Evolutionary conservation across 2,113 vertebrate species (phyloP), one percentile per base, ranked within the genome.

Genomic region (Gasterosteus aculeatus): DNA sequence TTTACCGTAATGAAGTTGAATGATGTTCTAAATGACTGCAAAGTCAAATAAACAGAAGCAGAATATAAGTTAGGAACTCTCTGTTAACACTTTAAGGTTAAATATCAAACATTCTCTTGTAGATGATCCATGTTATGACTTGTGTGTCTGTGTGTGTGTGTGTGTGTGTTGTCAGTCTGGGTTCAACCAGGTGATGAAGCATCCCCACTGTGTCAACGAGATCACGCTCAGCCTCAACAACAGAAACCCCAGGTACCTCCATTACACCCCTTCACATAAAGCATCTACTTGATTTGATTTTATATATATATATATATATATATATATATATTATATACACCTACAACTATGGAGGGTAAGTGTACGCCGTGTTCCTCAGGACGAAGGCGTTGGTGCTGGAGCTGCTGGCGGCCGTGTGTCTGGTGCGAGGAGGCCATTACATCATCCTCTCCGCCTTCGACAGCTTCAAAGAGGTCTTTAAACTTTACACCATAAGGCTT

Each of bases 191-290:
- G 97, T 99, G 87, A 98, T 98, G 97, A 95, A 94, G 69, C 97
- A 99, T 72, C 94, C 96, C 0, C 93, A 93, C 81, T 99, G 98
- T 0, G 96, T 99, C 86, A 99, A 98, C 0, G 95, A 98, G 94
- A 97, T 99, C 90, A 96, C 97, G 0, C 91, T 98, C 51, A 97
- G 98, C 85, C 96, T 99, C 79, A 97, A 97, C 89, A 96, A 97
- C 89, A 97, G 94, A 79, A 98, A 84, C 5, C 92, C 95, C 35
- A 95, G 98, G 97, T 98, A 35, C 58, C 35, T 38, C 35, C 35
- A 38, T 4, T 38, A 6, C 35, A 38, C 35, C 5, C 5, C 35
- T 38, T 38, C 35, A 38, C 4, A 5, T 6, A 38, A 38, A 38
- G 7, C 35, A 38, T 38, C 35, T 38, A 33, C 33, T 33, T 33